Percentiles rank a stretch among this genome's conserved stretches.
phyloP scores from a whole-genome alignment of 2,113 vertebrate species.

The Sebastes schlegelii region DNA sequence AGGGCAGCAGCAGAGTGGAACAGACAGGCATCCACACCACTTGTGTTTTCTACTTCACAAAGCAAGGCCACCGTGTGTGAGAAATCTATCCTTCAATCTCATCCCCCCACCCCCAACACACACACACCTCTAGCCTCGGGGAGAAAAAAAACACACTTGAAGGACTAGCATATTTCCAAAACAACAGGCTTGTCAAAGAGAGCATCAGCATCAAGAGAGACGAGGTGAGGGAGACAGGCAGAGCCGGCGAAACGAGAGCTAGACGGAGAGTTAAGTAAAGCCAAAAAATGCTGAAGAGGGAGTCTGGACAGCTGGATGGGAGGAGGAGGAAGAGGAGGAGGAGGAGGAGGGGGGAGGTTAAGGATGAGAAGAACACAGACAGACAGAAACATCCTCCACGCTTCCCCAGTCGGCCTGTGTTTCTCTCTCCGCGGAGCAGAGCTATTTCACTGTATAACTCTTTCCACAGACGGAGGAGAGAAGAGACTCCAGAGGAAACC shows the following conservation, averaged over 20 bases:
- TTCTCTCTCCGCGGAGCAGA: slow-evolving; percentile 43
- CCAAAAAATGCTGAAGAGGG: slow-evolving; percentile 43
- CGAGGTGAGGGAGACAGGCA: slow-evolving; percentile 14
- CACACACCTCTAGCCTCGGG: slow-evolving; percentile 47
- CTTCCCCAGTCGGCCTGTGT: slow-evolving; percentile 22
- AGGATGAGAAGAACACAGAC: slow-evolving; percentile 48
- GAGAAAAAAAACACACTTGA: slow-evolving; percentile 40
- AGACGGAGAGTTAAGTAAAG: slow-evolving; percentile 40
- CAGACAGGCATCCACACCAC: slow-evolving; percentile 74
- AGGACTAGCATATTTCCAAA: slow-evolving; percentile 73
- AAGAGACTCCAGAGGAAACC: slow-evolving; percentile 50
- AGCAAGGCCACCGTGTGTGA: slow-evolving; percentile 77
- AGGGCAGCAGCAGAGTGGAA: slow-evolving; percentile 71
- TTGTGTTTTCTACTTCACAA: slow-evolving; percentile 81
- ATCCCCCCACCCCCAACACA: slow-evolving; percentile 14
- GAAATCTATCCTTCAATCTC: slow-evolving; percentile 82
- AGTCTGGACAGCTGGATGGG: slow-evolving; percentile 45
- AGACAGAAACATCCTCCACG: slow-evolving; percentile 64
- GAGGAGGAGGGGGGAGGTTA: slow-evolving; percentile 19
- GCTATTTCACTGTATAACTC: slow-evolving; percentile 55
- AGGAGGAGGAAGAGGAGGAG: not conserved
- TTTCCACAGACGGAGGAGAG: slow-evolving; percentile 34
- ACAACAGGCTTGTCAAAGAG: slow-evolving; percentile 72
- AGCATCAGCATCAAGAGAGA: slow-evolving; percentile 61
- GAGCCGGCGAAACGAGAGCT: slow-evolving; percentile 13